These are phyloP conservation scores for Ectemnius cavifrons DNA, from an alignment of 2,888 invertebrate genomes.

Conservation along the genomic window DNA sequence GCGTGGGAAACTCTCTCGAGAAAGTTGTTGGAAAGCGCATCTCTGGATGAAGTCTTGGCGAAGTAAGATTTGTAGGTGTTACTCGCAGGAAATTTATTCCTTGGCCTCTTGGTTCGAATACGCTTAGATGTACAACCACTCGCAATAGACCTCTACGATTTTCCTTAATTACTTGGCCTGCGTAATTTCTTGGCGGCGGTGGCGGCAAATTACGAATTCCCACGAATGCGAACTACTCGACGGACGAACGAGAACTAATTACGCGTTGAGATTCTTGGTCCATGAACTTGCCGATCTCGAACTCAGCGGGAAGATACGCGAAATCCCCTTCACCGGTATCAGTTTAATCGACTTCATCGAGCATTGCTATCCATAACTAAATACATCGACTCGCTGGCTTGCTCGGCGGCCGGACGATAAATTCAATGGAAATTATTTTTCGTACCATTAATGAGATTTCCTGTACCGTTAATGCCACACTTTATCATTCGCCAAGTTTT, in stretches of 20 bases:
- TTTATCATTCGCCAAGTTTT: neutral
- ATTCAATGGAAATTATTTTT: neutral
- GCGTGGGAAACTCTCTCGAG: constrained; percentile 5
- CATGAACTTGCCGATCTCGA: neutral
- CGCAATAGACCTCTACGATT: too few relatives aligned
- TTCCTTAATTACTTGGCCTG: too few relatives aligned
- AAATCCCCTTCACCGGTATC: neutral
- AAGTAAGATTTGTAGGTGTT: too few relatives aligned
- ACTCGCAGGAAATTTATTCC: too few relatives aligned
- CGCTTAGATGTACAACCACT: too few relatives aligned
- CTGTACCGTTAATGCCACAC: neutral
- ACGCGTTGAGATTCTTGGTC: neutral
- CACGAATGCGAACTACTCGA: too few relatives aligned
- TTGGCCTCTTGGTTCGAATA: too few relatives aligned
- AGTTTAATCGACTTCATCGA: neutral
- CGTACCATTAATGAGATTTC: neutral
- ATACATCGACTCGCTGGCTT: too few relatives aligned
- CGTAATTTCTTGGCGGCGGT: too few relatives aligned
- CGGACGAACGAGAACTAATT: constrained; percentile 1
- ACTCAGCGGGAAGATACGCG: neutral
- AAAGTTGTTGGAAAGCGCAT: constrained; percentile 10
- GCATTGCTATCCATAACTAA: neutral
- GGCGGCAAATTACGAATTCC: too few relatives aligned
- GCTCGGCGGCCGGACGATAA: neutral
- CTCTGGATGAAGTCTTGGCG: neutral